Evolutionary conservation across 2,888 invertebrate genomes (phyloP).

Genomic region (Leptarthrus brevirostris): DNA sequence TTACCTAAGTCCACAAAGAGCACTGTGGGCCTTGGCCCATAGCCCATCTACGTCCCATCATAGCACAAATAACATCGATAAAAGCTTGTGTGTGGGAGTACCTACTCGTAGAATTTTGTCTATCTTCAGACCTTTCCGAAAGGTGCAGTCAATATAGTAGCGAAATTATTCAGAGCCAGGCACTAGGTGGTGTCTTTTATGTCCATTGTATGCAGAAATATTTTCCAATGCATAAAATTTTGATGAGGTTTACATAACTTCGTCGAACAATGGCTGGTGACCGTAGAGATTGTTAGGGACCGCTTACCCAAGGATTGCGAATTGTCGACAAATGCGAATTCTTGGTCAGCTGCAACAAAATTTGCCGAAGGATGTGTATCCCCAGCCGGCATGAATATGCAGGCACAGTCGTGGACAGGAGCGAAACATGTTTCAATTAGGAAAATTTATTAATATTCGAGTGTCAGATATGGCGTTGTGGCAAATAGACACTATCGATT

Average conservation of each 20-base stretch:
- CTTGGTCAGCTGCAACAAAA: slow-evolving; percentile 6
- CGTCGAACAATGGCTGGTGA: slow-evolving; percentile 47
- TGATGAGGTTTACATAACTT: slow-evolving; percentile 52
- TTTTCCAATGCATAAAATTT: slow-evolving; percentile 54
- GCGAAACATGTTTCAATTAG: slow-evolving; percentile 21
- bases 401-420: neutral
- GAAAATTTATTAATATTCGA: slow-evolving; percentile 24
- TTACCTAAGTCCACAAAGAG: slow-evolving; percentile 25
- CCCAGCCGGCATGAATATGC: neutral
- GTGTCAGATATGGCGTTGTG: slow-evolving; percentile 8
- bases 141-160: slow-evolving; percentile 15
- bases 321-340: slow-evolving; percentile 1
- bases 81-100: neutral
- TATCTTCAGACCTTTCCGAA: slow-evolving; percentile 26
- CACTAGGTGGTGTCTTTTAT: neutral
- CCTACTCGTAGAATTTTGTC: slow-evolving; percentile 26
- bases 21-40: neutral
- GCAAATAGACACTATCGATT: slow-evolving; percentile 27
- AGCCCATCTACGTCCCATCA: neutral
- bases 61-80: slow-evolving; percentile 9
- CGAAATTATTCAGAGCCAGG: neutral
- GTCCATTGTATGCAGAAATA: slow-evolving; percentile 49
- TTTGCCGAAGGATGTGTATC: neutral
- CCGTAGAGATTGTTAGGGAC: slow-evolving; percentile 33
- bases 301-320: neutral